Conservation (phyloP, 2,888 invertebrate species). For the Nymphalis c-album region DNA sequence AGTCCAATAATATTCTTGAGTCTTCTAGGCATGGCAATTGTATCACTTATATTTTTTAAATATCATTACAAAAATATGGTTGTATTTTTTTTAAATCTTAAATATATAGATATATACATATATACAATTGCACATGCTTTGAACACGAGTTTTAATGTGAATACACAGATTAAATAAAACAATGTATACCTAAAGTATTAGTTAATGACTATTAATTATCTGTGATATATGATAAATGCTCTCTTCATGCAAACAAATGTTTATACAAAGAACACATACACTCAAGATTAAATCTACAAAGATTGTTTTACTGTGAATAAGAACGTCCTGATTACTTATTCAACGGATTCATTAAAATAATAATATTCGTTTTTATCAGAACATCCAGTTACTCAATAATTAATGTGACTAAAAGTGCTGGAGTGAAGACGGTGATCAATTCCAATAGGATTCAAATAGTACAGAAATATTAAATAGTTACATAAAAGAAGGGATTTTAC, state of each 20-base stretch:
- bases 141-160: slow-evolving; percentile 20
- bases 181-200: not conserved
- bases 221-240: not conserved
- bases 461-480: slow-evolving; percentile 27
- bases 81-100: no score
- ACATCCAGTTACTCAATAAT: slow-evolving; percentile 22
- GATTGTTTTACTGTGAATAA: slow-evolving; percentile 56
- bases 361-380: slow-evolving; percentile 9
- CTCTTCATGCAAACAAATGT: not conserved
- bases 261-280: slow-evolving; percentile 67
- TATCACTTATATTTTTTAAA: not conserved
- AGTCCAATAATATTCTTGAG: slow-evolving; percentile 2
- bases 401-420: slow-evolving; percentile 33
- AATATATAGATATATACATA: slow-evolving; percentile 3
- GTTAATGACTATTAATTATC: not conserved
- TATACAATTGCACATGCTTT: slow-evolving; percentile 34
- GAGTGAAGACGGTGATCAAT: slow-evolving; percentile 34
- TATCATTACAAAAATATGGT: no score
- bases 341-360: slow-evolving; percentile 45
- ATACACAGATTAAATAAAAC: not conserved
- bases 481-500: slow-evolving; percentile 57
- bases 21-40: slow-evolving; percentile 11
- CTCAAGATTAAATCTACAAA: slow-evolving; percentile 47
- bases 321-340: slow-evolving; percentile 64
- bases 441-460: slow-evolving; percentile 22